Conservation (phyloP, 2,888 invertebrate genomes). For the Chrysotoxum bicinctum region DNA sequence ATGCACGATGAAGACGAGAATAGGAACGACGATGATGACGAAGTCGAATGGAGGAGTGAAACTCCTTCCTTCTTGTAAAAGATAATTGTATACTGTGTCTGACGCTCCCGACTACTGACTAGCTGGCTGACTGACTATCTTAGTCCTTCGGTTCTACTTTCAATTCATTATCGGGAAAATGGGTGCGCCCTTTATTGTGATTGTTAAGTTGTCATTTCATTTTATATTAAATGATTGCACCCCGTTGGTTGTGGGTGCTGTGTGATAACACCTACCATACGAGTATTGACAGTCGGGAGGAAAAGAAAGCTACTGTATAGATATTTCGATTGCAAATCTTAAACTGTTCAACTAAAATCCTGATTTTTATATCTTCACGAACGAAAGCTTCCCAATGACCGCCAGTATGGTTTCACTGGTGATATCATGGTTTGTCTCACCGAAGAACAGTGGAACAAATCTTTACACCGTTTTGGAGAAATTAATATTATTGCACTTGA, state of each 20-base stretch:
- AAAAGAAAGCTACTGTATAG: neutral
- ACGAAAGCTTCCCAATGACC: too few relatives aligned
- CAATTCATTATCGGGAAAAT: constrained; percentile 64
- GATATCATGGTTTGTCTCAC: too few relatives aligned
- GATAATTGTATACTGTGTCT: neutral
- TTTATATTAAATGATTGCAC: constrained; percentile 56
- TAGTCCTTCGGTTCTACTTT: constrained; percentile 25
- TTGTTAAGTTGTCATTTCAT: constrained; percentile 53
- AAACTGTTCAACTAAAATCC: too few relatives aligned
- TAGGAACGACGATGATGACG: neutral
- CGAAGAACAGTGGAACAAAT: too few relatives aligned
- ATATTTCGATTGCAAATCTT: too few relatives aligned
- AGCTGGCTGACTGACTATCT: constrained; percentile 1
- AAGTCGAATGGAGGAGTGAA: neutral
- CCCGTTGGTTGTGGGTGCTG: constrained; percentile 10
- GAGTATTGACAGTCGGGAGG: constrained; percentile 6
- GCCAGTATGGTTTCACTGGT: too few relatives aligned
- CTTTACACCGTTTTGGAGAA: too few relatives aligned
- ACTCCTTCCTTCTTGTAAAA: neutral
- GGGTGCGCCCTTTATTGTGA: constrained; percentile 67
- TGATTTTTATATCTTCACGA: too few relatives aligned
- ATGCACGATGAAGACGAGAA: neutral
- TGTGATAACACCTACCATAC: constrained; percentile 32
- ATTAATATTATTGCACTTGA: too few relatives aligned
- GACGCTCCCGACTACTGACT: neutral